phyloP scores from a whole-genome alignment of 1,140 invertebrate genomes.

The Tachypleus tridentatus region DNA sequence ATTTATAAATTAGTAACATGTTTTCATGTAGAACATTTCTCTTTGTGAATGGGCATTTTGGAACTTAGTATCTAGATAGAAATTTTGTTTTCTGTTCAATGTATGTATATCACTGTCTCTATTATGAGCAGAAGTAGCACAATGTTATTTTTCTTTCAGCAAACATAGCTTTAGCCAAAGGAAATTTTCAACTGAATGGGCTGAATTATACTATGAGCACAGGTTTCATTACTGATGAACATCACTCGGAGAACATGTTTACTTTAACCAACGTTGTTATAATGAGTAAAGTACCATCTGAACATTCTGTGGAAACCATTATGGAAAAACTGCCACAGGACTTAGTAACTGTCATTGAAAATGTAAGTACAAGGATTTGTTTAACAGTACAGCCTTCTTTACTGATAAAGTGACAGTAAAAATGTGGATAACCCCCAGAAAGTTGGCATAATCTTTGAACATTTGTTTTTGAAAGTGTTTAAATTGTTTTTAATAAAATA shows the following conservation, averaged over 20 bases:
- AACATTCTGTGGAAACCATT: constrained; percentile 24
- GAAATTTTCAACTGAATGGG: constrained; percentile 8
- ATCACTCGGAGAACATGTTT: constrained; percentile 28
- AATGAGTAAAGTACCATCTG: constrained; percentile 31
- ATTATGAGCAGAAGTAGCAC: not conserved
- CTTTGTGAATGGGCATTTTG: no score
- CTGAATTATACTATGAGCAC: constrained; percentile 17
- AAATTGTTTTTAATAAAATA: no score
- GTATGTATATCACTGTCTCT: no score
- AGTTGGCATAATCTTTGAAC: no score
- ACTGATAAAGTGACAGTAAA: no score
- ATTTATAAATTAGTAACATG: no score
- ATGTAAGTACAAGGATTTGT: constrained; percentile 19
- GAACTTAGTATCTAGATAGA: no score
- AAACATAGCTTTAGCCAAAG: constrained; percentile 5
- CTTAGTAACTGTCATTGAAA: constrained; percentile 21
- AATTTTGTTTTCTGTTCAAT: no score
- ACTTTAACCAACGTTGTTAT: constrained; percentile 28
- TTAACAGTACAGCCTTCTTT: no score
- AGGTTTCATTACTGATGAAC: constrained; percentile 30
- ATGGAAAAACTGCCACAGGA: constrained; percentile 26
- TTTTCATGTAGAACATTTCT: no score
- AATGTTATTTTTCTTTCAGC: constrained; percentile 7
- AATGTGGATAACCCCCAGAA: no score
- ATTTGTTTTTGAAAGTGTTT: no score